Conservation (phyloP, 2,888 invertebrate genomes). For the Steromphala cineraria region DNA sequence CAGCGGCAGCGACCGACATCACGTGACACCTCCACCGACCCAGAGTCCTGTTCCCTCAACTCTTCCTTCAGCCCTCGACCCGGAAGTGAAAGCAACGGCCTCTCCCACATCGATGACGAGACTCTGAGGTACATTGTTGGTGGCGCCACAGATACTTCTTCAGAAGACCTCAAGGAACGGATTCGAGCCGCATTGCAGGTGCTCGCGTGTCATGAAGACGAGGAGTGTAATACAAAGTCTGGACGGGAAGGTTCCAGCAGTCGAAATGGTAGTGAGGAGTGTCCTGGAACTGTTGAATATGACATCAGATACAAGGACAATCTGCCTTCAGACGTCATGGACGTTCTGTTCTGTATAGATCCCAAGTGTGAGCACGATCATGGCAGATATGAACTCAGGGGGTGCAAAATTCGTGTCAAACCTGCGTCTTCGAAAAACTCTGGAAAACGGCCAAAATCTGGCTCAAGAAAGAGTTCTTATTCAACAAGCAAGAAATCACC, state of each 20-base stretch:
- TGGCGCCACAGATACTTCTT: neutral
- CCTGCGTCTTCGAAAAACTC: neutral
- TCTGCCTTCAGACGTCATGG: neutral
- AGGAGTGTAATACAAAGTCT: neutral
- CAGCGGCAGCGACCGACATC: neutral
- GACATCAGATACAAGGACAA: neutral
- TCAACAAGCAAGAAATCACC: too few species aligned
- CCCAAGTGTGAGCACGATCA: neutral
- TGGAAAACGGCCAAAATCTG: too few species aligned
- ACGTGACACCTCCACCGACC: neutral
- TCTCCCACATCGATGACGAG: neutral
- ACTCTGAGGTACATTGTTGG: neutral
- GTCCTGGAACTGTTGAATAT: neutral
- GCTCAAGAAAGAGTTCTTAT: too few species aligned
- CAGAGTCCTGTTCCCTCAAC: neutral
- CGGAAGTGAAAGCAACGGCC: neutral
- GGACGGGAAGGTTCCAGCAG: too few species aligned
- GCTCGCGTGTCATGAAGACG: neutral
- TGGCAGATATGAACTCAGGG: neutral
- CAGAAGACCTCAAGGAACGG: neutral
- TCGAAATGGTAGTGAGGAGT: too few species aligned
- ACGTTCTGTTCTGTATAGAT: conserved; percentile 2
- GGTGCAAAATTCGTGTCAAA: neutral
- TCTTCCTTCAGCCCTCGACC: neutral
- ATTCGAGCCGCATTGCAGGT: neutral